Conservation (phyloP, 2,888 invertebrate species). For the Elmis aenea region DNA sequence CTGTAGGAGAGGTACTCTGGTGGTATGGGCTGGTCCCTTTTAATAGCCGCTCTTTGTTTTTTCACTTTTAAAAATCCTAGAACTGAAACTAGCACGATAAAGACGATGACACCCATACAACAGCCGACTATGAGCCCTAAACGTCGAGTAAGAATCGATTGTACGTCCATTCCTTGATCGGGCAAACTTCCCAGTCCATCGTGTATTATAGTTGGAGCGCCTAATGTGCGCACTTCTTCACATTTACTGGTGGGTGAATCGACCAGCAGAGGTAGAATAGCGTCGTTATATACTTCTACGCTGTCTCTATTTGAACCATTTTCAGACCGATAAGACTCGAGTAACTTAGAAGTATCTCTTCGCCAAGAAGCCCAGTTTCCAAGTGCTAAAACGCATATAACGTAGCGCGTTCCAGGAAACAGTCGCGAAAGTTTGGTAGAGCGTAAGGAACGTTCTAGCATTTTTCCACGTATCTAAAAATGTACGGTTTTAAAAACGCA, state of each 20-base stretch:
- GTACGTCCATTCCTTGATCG: conserved; percentile 50
- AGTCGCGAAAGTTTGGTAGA: conserved; percentile 71
- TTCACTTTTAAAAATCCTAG: conserved; percentile 81
- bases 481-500: neutral
- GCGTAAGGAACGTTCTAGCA: conserved; percentile 67
- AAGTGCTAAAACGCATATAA: conserved; percentile 82
- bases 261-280: conserved; percentile 53
- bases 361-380: conserved; percentile 63
- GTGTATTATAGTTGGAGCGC: conserved; percentile 62
- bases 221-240: conserved; percentile 69
- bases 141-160: conserved; percentile 73
- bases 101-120: conserved; percentile 80
- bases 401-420: conserved; percentile 73
- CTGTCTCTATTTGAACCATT: conserved; percentile 37
- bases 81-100: conserved; percentile 77
- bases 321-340: conserved; percentile 43
- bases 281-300: conserved; percentile 52
- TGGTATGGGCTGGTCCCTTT: conserved; percentile 65
- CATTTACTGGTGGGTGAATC: conserved; percentile 74
- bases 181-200: conserved; percentile 48
- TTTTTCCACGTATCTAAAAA: conserved; percentile 69
- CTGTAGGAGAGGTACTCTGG: conserved; percentile 79
- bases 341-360: conserved; percentile 50
- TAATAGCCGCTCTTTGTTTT: conserved; percentile 71
- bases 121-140: conserved; percentile 82